phyloP scores from a whole-genome alignment of 2,888 invertebrate species.

The Druceiella hillmani region DNA sequence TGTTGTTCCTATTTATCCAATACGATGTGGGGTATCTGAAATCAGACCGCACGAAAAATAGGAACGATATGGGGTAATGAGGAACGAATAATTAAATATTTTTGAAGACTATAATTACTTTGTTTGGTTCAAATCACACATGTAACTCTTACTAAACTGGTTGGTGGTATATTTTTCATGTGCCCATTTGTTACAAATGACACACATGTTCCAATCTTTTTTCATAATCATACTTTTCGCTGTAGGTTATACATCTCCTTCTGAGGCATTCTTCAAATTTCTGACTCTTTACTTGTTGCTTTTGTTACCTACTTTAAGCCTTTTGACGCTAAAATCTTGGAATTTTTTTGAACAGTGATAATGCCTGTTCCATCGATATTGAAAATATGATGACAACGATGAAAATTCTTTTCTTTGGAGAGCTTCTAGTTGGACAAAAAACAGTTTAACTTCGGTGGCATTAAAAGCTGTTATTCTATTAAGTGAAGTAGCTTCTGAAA shows the following conservation, averaged over 20 bases:
- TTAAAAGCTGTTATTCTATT: no score
- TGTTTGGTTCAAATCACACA: slow-evolving; percentile 7
- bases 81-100: slow-evolving; percentile 2
- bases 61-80: slow-evolving; percentile 12
- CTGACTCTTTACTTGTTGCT: slow-evolving; percentile 2
- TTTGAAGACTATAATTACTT: background rate
- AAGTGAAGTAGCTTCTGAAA: no score
- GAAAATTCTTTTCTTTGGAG: no score
- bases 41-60: slow-evolving; percentile 10
- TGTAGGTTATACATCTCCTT: slow-evolving; percentile 8
- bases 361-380: no score
- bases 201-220: slow-evolving; percentile 6
- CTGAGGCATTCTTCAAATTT: background rate
- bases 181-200: slow-evolving; percentile 1
- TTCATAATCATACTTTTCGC: slow-evolving; percentile 1
- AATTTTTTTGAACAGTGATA: no score
- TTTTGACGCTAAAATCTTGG: no score
- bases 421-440: no score
- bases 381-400: no score
- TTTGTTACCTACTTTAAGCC: no score
- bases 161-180: slow-evolving; percentile 1
- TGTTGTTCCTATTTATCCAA: slow-evolving; percentile 12
- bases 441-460: no score
- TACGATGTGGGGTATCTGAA: slow-evolving; percentile 13
- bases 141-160: slow-evolving; percentile 1